Conservation (phyloP, 2,797 vertebrate genomes). For the Antrozous pallidus region DNA sequence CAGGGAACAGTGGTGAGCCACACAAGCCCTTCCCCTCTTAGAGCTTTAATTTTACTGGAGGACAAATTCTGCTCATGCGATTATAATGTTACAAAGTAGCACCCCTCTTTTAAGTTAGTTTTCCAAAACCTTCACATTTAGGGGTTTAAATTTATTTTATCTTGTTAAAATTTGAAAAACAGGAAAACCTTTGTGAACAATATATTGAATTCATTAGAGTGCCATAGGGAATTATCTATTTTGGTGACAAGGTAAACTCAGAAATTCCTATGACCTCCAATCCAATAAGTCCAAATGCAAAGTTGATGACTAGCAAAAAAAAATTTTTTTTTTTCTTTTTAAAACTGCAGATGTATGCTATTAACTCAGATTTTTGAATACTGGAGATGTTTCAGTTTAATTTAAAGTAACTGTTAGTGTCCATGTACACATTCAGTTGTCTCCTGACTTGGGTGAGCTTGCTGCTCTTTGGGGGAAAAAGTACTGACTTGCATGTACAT, state of each 20-base stretch:
- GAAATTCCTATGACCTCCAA: not conserved
- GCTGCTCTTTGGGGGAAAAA: not conserved
- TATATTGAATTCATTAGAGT: not conserved
- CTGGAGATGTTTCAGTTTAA: not conserved
- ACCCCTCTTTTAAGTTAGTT: conserved; percentile 36
- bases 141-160: conserved; percentile 16
- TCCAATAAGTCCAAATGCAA: not conserved
- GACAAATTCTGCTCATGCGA: not conserved
- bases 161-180: not conserved
- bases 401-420: not conserved
- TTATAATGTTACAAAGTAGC: not conserved
- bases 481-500: not conserved
- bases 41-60: conserved; percentile 13
- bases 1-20: not conserved
- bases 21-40: not conserved
- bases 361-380: not conserved
- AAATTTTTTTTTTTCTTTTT: not conserved
- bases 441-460: not conserved
- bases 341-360: not conserved
- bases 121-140: not conserved
- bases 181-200: not conserved
- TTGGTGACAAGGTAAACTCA: not conserved
- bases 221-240: not conserved
- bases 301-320: not conserved
- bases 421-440: not conserved